Percentiles rank a stretch among this genome's conserved stretches.
Conservation (phyloP, 2,888 invertebrate species). For the Octodonta nipae region DNA sequence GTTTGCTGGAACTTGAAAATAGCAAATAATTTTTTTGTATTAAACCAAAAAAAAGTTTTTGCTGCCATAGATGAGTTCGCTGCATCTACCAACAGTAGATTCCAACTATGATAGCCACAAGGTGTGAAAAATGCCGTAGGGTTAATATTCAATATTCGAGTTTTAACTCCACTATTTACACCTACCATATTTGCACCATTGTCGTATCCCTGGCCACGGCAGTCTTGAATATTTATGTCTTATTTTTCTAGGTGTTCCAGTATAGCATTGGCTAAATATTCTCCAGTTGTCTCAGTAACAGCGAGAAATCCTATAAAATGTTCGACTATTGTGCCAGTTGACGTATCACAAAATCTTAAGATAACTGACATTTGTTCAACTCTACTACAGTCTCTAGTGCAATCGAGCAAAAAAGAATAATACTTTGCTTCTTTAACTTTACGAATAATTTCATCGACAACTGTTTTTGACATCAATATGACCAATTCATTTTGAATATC, state of each 20-base stretch:
- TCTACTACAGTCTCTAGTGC: conserved; percentile 9
- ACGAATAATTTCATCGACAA: conserved; percentile 9
- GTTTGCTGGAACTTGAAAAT: conserved; percentile 19
- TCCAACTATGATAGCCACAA: conserved; percentile 10
- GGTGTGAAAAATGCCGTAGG: conserved; percentile 6
- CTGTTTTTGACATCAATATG: conserved; percentile 8
- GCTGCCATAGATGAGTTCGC: conserved; percentile 7
- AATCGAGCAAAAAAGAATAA: conserved; percentile 9
- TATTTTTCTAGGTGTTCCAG: conserved; percentile 8
- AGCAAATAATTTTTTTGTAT: conserved; percentile 10
- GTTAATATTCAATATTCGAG: conserved; percentile 8
- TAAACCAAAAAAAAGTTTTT: conserved; percentile 10
- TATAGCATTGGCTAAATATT: conserved; percentile 7
- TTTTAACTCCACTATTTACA: conserved; percentile 13
- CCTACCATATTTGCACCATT: conserved; percentile 14
- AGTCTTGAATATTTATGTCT: conserved; percentile 8
- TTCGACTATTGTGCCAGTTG: conserved; percentile 8
- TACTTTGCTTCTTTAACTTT: conserved; percentile 12
- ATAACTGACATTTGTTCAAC: conserved; percentile 11
- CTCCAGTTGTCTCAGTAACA: conserved; percentile 7
- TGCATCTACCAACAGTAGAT: conserved; percentile 8
- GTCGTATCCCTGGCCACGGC: conserved; percentile 15
- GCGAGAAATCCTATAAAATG: conserved; percentile 9
- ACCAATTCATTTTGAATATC: conserved; percentile 9
- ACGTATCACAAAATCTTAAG: conserved; percentile 3